Base-by-base conservation (phyloP, 2,113 vertebrate species). In the Butorides virescens region DNA sequence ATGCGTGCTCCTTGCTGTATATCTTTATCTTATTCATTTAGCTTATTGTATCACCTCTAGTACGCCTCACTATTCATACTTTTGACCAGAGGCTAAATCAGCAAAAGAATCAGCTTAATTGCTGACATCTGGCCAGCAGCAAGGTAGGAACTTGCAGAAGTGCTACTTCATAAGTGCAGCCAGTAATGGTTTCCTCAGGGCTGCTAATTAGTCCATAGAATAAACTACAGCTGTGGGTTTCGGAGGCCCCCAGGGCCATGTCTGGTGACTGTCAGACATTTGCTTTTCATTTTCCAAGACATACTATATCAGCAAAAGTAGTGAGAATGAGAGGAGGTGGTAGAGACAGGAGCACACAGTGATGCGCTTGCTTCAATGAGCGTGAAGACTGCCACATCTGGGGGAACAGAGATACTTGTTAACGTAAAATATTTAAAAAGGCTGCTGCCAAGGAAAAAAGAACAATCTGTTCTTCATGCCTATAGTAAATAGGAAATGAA, bases 121-220 rank as follows among this genome's bases (percentile, higher is more conserved):
- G 83, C 70, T 65, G 62, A 79, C 92, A 94, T 95, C 83, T 97
- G 89, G 66, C 92, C 80, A 94, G 34, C 56, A 87, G 83, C 70
- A 93, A 92, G 53, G 63, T 83, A 88, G 55, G 42, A 79, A 39
- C 62, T 66, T 58, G 16, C 18, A 85, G 66, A 87, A 93, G 53
- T 50, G 46, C 91, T 91, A 7, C 70, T 92, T 91, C 2, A 0
- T 63, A n/a, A 76, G 46, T 37, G 25, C 66, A 79, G 29, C 37
- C 73, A 70, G 42, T 68, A 79, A 61, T 17, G 53, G 42, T 91
- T 93, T 82, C 74, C 77, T 89, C 22, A n/a, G 86, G 77, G 58
- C 29, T 91, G 70, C 66, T 93, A 94, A 94, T 96, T 95, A 95
- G 68, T 65, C 61, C 46, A 19, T 76, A 86, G 58, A 82, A 68